A percentile compares a stretch with the other conserved stretches of the same genome.
Evolutionary conservation across 1,140 invertebrate species (phyloP).

Genomic region (Acromyrmex charruanus): DNA sequence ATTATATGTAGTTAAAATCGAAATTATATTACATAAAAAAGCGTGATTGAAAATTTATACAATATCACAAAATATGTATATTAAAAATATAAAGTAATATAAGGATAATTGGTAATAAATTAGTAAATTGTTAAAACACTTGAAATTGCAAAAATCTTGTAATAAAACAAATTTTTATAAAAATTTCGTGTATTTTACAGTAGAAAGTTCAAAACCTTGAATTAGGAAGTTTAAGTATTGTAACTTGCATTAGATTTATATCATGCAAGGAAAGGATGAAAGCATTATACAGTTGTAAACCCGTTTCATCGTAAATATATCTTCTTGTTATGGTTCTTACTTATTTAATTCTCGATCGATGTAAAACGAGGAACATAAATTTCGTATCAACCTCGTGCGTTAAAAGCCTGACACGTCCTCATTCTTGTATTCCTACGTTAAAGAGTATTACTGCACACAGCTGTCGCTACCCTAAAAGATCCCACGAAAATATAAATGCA

Average conservation of each 20-base stretch:
- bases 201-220: not conserved
- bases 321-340: conserved; percentile 33
- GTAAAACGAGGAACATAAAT: conserved; percentile 40
- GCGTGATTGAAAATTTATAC: not conserved
- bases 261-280: not conserved
- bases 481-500: conserved; percentile 27
- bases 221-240: not conserved
- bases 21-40: not conserved
- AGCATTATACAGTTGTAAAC: conserved; percentile 6
- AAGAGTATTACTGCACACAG: conserved; percentile 10
- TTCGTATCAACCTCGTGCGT: conserved; percentile 26
- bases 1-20: not conserved
- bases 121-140: not conserved
- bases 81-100: not conserved
- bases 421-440: not conserved
- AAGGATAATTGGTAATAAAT: not conserved
- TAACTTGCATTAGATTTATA: not conserved
- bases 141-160: not conserved
- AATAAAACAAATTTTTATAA: not conserved
- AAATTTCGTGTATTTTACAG: not conserved
- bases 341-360: conserved; percentile 35
- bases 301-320: conserved; percentile 16
- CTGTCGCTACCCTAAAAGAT: conserved; percentile 32
- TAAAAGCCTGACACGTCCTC: conserved; percentile 39
- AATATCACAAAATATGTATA: not conserved